These are phyloP conservation scores for Neopipo cinnamomea DNA, from an alignment of 2,113 vertebrate genomes.

Conservation along the genomic window DNA sequence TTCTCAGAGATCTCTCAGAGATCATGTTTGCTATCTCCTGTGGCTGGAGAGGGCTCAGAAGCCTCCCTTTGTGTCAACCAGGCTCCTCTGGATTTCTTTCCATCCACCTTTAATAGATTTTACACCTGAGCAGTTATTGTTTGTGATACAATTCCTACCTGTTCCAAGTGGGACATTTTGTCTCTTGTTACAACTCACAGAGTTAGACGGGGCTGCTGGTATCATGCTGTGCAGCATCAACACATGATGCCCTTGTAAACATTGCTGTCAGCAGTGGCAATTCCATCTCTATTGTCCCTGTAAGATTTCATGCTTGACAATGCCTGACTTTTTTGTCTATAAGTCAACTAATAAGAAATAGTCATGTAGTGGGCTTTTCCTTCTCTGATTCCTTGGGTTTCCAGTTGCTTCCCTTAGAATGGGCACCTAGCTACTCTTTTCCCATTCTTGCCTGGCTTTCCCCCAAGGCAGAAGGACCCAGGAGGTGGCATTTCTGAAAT, in stretches of 20 bases:
- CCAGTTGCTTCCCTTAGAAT: background rate
- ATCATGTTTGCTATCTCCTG: rapidly evolving
- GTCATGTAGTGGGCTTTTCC: background rate
- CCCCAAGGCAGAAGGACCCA: background rate
- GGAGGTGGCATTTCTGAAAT: background rate
- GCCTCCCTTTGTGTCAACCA: background rate
- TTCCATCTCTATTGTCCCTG: constrained; percentile 58
- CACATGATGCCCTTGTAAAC: constrained; percentile 37
- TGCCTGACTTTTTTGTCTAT: background rate
- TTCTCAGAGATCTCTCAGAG: background rate
- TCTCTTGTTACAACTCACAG: constrained; percentile 5
- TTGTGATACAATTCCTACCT: background rate
- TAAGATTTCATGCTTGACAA: constrained; percentile 52
- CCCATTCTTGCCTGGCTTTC: background rate
- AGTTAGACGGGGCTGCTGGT: constrained; percentile 10
- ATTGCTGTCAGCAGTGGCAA: constrained; percentile 53
- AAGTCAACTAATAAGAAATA: constrained; percentile 13
- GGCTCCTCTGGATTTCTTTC: background rate
- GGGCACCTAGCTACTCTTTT: background rate
- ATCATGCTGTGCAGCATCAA: constrained; percentile 17
- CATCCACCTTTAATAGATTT: background rate
- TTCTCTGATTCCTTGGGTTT: background rate
- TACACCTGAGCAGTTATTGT: constrained; percentile 19
- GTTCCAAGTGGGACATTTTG: constrained; percentile 37
- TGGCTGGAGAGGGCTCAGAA: background rate